Evolutionary conservation across 2,113 vertebrate genomes (phyloP), one percentile per base, ranked within the genome.

Genomic region (Onychostoma macrolepis): DNA sequence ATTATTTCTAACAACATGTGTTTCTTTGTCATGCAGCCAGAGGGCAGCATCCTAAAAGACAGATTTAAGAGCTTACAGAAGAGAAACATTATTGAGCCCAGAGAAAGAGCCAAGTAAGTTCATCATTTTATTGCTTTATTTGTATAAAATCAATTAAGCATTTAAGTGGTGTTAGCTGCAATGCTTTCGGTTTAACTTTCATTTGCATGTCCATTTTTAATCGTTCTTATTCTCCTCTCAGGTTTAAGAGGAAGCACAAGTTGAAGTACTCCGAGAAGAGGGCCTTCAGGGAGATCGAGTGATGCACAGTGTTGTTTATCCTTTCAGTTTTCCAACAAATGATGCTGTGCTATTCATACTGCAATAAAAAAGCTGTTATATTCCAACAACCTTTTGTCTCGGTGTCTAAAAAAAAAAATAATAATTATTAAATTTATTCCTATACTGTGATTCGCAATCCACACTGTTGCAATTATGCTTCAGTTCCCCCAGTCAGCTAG

Each of bases 11-110:
- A 11, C 8, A 15, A 75, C 63, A 2, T 91, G 92, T 85, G 87
- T 89, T 91, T 72, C 33, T 13, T 1, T 6, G 0, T 88, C 48
- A 61, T 85, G 1, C 94, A 99, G 97, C 97, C 97, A 19, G 97
- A 98, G 93, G 97, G 97, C 91, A 97, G 95, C 80, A 78, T 98
- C 67, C 94, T 97, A 87, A 95, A 92, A 0, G 97, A 99, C 87
- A 94, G 97, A 2, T 99, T 99, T 93, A 97, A 97, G 94, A 99
- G 97, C 88, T 92, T 99, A 41, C 97, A 99, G 94, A 96, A 95
- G 91, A 96, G 97, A 74, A 98, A 96, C 91, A 91, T 98, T 87
- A 97, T 99, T 0, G 97, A 99, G 88, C 97, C 97, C 0, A 93
- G 96, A 74, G 96, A 97, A 36, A 87, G 97, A 91, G 97, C 97